These are phyloP conservation scores for Gallinago media DNA, from an alignment of 2,113 vertebrate species.

Conservation along the genomic window DNA sequence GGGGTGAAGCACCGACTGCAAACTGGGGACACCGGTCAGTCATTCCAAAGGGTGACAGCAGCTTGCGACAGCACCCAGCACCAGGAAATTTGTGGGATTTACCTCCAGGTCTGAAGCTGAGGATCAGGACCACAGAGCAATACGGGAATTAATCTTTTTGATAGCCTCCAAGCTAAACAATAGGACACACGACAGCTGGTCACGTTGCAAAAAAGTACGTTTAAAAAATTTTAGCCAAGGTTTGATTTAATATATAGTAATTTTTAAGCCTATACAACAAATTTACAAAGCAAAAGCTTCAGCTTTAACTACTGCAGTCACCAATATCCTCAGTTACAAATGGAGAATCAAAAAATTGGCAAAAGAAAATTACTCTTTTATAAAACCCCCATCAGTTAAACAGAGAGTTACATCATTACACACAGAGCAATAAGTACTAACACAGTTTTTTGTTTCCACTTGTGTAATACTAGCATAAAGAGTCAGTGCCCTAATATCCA, in stretches of 20 bases:
- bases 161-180: neutral
- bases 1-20: neutral
- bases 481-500: neutral
- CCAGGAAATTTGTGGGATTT: neutral
- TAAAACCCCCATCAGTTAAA: neutral
- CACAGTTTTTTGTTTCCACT: neutral
- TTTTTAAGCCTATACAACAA: neutral
- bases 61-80: neutral
- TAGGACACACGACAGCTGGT: neutral
- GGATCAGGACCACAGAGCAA: neutral
- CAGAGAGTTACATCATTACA: neutral
- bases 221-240: neutral
- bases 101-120: neutral
- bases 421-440: neutral
- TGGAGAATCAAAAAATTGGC: neutral
- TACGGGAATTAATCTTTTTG: neutral
- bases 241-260: neutral
- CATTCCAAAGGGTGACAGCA: neutral
- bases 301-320: neutral
- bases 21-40: neutral
- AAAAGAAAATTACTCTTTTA: neutral
- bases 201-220: neutral
- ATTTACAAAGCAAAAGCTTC: neutral
- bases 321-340: neutral
- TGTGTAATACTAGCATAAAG: neutral